Conservation (phyloP, 2,888 invertebrate species). For the Lymantria dispar region DNA sequence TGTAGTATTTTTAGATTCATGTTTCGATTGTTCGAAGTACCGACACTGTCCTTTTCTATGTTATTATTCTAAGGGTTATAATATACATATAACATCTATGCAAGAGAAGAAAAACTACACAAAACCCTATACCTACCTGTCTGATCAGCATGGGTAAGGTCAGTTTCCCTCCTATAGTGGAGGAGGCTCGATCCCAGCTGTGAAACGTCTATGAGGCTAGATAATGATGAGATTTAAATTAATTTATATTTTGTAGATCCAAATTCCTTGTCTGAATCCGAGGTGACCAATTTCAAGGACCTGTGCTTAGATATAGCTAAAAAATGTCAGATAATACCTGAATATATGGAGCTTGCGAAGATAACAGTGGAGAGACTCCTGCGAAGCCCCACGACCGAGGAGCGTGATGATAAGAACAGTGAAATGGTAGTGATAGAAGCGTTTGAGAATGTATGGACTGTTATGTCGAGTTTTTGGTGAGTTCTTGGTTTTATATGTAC, state of each 20-base stretch:
- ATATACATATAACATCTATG: no score
- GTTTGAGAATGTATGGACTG: constrained; percentile 68
- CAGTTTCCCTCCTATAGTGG: no score
- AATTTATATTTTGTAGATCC: constrained; percentile 38
- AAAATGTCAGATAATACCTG: constrained; percentile 72
- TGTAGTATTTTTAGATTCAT: no score
- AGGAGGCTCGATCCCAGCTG: no score
- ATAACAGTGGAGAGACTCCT: constrained; percentile 54
- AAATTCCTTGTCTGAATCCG: constrained; percentile 53
- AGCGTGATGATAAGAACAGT: constrained; percentile 25
- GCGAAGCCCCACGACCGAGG: constrained; percentile 24
- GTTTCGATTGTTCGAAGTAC: no score
- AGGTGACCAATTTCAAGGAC: constrained; percentile 64
- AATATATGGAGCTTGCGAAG: constrained; percentile 73
- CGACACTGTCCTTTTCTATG: no score
- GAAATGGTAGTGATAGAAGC: constrained; percentile 54
- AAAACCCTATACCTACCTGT: no score
- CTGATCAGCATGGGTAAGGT: no score
- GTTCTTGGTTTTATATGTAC: constrained; percentile 18
- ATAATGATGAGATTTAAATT: no score
- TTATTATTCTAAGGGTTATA: no score
- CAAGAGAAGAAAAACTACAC: no score
- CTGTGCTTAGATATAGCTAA: constrained; percentile 63
- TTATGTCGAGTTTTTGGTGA: constrained; percentile 71
- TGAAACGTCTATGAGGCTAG: no score